phyloP scores from a whole-genome alignment of 2,113 vertebrate genomes.

The Halcyon malimbica region DNA sequence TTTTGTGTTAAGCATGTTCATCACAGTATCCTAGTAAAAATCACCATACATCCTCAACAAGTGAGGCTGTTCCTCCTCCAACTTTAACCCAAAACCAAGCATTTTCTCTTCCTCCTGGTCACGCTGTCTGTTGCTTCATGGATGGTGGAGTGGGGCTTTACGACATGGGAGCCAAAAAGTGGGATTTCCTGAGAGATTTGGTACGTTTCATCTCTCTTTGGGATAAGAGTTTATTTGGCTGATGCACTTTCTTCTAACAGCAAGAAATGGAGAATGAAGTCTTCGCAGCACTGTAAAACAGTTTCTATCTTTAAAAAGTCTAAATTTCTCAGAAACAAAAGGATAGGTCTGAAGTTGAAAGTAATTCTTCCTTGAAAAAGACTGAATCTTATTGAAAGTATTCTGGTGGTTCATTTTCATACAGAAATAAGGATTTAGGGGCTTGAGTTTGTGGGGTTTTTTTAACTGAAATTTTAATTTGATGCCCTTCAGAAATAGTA shows the following conservation, averaged over 20 bases:
- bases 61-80: slow-evolving; percentile 92
- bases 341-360: not conserved
- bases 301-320: not conserved
- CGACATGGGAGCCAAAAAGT: slow-evolving; percentile 94
- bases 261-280: not conserved
- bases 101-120: slow-evolving; percentile 94
- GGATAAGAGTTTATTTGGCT: not conserved
- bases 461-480: not conserved
- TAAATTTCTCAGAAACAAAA: not conserved
- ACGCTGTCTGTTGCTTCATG: slow-evolving; percentile 95
- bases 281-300: not conserved
- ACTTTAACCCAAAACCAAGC: slow-evolving; percentile 88
- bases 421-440: not conserved
- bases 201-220: slow-evolving; percentile 74
- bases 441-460: not conserved
- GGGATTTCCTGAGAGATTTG: slow-evolving; percentile 97
- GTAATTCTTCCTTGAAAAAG: not conserved
- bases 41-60: slow-evolving; percentile 92
- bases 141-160: slow-evolving; percentile 97
- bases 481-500: not conserved
- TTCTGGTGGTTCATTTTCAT: not conserved
- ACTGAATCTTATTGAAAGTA: not conserved
- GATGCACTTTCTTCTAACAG: not conserved
- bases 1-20: slow-evolving; percentile 73
- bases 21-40: slow-evolving; percentile 82